phyloP scores from a whole-genome alignment of 2,797 vertebrate genomes.

The Coluber constrictor region DNA sequence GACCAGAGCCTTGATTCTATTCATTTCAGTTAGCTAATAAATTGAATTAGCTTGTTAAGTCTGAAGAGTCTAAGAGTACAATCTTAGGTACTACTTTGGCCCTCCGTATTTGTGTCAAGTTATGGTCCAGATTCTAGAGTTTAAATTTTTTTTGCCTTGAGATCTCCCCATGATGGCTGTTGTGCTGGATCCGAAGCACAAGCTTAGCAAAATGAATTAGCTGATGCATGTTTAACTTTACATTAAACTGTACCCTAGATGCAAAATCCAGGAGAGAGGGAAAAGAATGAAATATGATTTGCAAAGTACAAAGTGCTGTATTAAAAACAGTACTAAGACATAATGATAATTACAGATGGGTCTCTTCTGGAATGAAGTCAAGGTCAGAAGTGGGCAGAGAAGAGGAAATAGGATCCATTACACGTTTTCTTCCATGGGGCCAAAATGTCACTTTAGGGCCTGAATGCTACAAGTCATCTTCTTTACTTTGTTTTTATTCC shows the following conservation, averaged over 20 bases:
- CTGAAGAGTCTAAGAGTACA: neutral
- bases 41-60: neutral
- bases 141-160: neutral
- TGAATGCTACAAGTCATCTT: slow-evolving; percentile 11
- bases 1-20: neutral
- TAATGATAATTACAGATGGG: slow-evolving; percentile 14
- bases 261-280: neutral
- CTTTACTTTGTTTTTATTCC: neutral
- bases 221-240: neutral
- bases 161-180: neutral
- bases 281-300: neutral
- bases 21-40: neutral
- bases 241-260: neutral
- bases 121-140: neutral
- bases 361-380: neutral
- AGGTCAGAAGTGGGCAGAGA: neutral
- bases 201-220: neutral
- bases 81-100: neutral
- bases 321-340: neutral
- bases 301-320: neutral
- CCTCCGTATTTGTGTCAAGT: neutral
- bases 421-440: slow-evolving; percentile 13
- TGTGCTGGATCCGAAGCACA: neutral
- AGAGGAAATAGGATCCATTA: neutral
- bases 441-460: slow-evolving; percentile 7